Percentiles rank a stretch among this genome's conserved stretches.
These are phyloP conservation scores for Cassiopea xamachana DNA, from an alignment of 30 jellyfish, hydroid and myxozoan genomes.

Conservation along the genomic window DNA sequence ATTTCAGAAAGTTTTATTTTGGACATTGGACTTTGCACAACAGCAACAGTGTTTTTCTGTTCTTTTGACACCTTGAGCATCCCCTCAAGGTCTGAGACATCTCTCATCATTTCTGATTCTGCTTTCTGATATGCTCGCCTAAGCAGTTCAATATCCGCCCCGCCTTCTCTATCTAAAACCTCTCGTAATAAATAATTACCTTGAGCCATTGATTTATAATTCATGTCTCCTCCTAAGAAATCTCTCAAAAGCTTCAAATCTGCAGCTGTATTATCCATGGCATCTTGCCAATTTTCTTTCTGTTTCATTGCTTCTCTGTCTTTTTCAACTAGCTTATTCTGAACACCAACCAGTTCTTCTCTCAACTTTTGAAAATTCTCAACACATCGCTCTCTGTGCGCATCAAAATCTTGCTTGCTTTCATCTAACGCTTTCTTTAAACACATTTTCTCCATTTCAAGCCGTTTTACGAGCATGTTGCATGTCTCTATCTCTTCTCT, in stretches of 20 bases:
- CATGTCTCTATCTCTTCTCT: constrained; percentile 78
- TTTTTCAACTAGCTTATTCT: constrained; percentile 82
- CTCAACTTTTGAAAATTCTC: constrained; percentile 74
- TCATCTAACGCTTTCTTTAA: constrained; percentile 56
- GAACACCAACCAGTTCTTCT: constrained; percentile 87
- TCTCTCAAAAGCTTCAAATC: constrained; percentile 86
- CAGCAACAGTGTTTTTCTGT: constrained; percentile 83
- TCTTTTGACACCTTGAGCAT: constrained; percentile 83
- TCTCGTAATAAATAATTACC: constrained; percentile 17
- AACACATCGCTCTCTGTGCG: constrained; percentile 77
- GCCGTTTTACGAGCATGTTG: constrained; percentile 74
- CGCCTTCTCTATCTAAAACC: constrained; percentile 30
- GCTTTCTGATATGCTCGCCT: constrained; percentile 82
- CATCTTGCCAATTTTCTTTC: constrained; percentile 87
- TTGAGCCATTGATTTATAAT: constrained; percentile 1
- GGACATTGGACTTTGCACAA: constrained; percentile 97
- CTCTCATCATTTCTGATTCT: constrained; percentile 86
- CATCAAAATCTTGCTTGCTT: constrained; percentile 76
- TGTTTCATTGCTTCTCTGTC: constrained; percentile 92
- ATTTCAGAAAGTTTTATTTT: constrained; percentile 90
- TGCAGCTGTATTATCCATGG: constrained; percentile 84
- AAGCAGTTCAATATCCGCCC: constrained; percentile 66
- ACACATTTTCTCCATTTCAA: constrained; percentile 77
- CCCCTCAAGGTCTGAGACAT: constrained; percentile 88
- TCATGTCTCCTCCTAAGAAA: constrained; percentile 51